phyloP scores from a whole-genome alignment of 2,888 invertebrate species.

The Cheilosia scutellata region DNA sequence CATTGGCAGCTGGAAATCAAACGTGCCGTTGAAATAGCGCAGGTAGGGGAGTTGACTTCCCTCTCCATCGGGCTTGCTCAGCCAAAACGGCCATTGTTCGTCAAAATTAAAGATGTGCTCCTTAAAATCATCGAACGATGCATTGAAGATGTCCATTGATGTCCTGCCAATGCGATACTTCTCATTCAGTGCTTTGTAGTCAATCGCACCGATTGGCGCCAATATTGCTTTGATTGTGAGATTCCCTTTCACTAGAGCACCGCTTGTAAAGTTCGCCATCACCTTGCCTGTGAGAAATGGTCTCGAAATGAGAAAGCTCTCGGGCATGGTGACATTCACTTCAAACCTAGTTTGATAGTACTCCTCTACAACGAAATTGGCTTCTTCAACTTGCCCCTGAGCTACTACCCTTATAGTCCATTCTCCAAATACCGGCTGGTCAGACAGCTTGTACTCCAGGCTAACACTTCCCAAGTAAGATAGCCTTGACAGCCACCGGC shows the following conservation, averaged over 20 bases:
- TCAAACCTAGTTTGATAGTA: conserved; percentile 96
- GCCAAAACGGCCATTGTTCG: conserved; percentile 91
- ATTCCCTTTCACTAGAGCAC: conserved; percentile 93
- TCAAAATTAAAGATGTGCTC: conserved; percentile 90
- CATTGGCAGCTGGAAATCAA: conserved; percentile 93
- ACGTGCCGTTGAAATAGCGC: conserved; percentile 92
- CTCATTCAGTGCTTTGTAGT: conserved; percentile 85
- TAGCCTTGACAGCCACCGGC: conserved; percentile 95
- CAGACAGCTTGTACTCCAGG: conserved; percentile 92
- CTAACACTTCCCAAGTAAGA: conserved; percentile 96
- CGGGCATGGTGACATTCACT: conserved; percentile 95
- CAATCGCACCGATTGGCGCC: conserved; percentile 86
- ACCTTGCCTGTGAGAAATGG: conserved; percentile 91
- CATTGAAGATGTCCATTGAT: conserved; percentile 47
- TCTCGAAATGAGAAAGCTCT: conserved; percentile 94
- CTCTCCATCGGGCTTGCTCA: conserved; percentile 86
- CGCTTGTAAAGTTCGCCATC: conserved; percentile 96
- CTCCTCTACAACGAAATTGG: conserved; percentile 93
- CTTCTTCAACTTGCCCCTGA: conserved; percentile 92
- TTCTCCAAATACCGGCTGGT: conserved; percentile 94
- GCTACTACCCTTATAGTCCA: conserved; percentile 94
- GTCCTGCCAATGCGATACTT: conserved; percentile 82
- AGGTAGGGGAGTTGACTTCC: conserved; percentile 87
- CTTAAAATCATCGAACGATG: conserved; percentile 81
- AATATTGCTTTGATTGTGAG: conserved; percentile 91